Base-by-base conservation (phyloP, 2,113 vertebrate species). In the Micronisus gabar region DNA sequence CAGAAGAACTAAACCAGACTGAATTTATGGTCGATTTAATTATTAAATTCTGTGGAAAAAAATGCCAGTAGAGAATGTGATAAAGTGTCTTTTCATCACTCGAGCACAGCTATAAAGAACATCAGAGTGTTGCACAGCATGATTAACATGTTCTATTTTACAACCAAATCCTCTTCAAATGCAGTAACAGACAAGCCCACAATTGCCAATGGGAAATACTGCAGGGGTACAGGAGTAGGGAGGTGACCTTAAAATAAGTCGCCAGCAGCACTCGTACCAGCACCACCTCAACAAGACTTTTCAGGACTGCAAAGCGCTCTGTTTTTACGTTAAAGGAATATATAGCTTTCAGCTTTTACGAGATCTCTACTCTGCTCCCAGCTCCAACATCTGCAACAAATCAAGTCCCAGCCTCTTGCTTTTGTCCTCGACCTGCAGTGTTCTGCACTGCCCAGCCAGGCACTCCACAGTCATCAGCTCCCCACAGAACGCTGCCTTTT, bases 41-140 rank as follows among this genome's bases (percentile, higher is more conserved):
- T 91, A 94, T 89, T 94, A 94, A 96, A 86, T 82, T 93, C 66
- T 55, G 62, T 52, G 91, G 66, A 88, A 95, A 91, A 75, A 93
- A 94, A 88, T 10, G n/a, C 58, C 86, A 90, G 50, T 58, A 92
- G 75, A 86, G 82, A 92, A 92, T 81, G 73, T 94, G 91, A 96
- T 85, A 96, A 95, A 96, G 89, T 88, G 91, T 66, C 88, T 94
- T 97, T 95, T 97, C 91, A 91, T 66, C 95, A 88, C 93, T 73
- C 0, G 0, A 81, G n/a, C 36, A 93, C 50, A 74, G 81, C 66
- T 94, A 87, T 70, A 93, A 95, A 94, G 87, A 88, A 85, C 81
- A 97, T 85, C 66, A 80, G 93, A 86, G 62, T 27, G 8, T 41
- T 93, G 84, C 89, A 91, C 95, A 97, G 94, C 94, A 74, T 95